phyloP scores from a whole-genome alignment of 2,113 vertebrate genomes.

The Chaetodon auriga region DNA sequence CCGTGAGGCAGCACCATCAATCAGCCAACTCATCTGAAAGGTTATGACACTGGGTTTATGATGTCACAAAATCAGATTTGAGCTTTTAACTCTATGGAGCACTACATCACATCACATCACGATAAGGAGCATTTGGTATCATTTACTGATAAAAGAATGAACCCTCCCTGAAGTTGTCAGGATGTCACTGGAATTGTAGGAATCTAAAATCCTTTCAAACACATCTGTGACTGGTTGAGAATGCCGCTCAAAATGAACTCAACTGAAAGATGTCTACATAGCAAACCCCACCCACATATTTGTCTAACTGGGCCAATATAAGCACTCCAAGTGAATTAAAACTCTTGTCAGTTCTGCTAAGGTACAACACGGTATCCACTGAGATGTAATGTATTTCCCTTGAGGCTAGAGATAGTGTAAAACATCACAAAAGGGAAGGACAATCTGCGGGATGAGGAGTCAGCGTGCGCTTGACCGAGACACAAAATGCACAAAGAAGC shows the following conservation, averaged over 20 bases:
- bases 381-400: constrained; percentile 13
- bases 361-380: constrained; percentile 17
- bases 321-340: constrained; percentile 22
- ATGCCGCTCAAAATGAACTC: constrained; percentile 1
- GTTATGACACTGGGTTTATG: neutral
- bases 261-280: neutral
- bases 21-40: neutral
- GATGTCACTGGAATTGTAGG: neutral
- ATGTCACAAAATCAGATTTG: neutral
- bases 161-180: too few species aligned
- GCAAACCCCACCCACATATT: constrained; percentile 26
- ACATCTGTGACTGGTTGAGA: neutral
- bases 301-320: constrained; percentile 5
- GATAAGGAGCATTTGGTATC: too few species aligned
- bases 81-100: too few species aligned
- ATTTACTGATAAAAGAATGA: too few species aligned
- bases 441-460: neutral
- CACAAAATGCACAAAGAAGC: neutral
- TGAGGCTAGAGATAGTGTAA: neutral
- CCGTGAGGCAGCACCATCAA: neutral
- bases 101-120: too few species aligned
- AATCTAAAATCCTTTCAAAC: neutral
- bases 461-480: neutral
- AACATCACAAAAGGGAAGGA: neutral
- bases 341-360: constrained; percentile 1